Evolutionary conservation across 2,797 vertebrate genomes (phyloP).

Genomic region (Mergus octosetaceus): DNA sequence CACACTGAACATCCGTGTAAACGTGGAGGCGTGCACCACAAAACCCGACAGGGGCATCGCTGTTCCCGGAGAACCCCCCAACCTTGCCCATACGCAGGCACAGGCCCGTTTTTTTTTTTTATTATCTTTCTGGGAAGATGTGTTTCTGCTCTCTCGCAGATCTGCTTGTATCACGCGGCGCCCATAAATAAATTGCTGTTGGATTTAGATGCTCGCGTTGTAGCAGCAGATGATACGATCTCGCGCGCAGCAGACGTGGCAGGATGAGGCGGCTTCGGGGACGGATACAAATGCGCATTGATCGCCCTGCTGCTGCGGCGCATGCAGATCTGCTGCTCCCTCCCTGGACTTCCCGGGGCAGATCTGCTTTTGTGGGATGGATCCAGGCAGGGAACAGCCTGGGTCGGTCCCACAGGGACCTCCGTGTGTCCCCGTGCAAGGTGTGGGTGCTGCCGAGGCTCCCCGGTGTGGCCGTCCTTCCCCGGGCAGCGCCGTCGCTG

Average conservation of each 20-base stretch:
- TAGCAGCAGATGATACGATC: constrained; percentile 12
- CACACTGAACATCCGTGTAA: neutral
- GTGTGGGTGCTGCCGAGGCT: neutral
- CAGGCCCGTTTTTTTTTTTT: neutral
- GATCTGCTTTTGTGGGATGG: neutral
- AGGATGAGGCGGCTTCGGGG: neutral
- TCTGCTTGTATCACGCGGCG: constrained; percentile 1
- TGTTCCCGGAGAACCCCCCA: neutral
- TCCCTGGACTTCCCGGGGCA: neutral
- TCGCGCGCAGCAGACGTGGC: neutral
- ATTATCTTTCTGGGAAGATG: neutral
- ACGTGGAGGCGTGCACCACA: rapidly evolving
- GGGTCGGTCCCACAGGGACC: no score
- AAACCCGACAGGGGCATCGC: rapidly evolving
- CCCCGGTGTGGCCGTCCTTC: neutral
- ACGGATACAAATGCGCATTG: neutral
- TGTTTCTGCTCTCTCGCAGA: neutral
- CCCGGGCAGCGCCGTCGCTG: neutral
- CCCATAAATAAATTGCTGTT: constrained; percentile 49
- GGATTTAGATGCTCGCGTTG: constrained; percentile 12
- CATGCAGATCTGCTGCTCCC: neutral
- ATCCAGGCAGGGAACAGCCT: neutral
- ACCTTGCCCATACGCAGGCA: rapidly evolving
- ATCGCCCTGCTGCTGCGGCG: neutral
- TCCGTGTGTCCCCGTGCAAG: neutral